Evolutionary conservation across 2,113 vertebrate species (phyloP).

Genomic region (Spea bombifrons): DNA sequence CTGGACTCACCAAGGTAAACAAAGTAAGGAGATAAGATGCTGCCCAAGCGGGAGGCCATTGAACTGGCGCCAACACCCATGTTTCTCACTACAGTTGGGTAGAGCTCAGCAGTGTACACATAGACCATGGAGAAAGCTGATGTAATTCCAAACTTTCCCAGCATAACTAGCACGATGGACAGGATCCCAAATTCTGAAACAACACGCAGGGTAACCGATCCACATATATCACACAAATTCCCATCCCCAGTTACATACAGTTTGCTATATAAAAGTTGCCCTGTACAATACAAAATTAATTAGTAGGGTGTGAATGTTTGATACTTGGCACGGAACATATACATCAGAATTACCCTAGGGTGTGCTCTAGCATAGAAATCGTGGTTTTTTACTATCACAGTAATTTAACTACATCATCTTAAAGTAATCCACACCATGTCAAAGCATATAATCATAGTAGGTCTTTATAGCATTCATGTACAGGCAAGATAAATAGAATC

Average conservation of each 20-base stretch:
- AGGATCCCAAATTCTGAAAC: conserved; percentile 63
- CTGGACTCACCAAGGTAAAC: conserved; percentile 78
- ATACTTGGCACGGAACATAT: too few species aligned
- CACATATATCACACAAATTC: too few species aligned
- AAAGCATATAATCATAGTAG: too few species aligned
- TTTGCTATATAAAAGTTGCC: too few species aligned
- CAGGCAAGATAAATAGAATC: background rate
- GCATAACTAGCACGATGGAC: conserved; percentile 74
- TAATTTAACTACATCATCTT: too few species aligned
- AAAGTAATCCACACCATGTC: too few species aligned
- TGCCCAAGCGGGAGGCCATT: conserved; percentile 78
- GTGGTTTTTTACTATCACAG: too few species aligned
- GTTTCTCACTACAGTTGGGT: conserved; percentile 81
- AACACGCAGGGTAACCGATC: conserved; percentile 3
- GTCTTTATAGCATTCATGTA: too few species aligned
- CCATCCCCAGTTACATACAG: too few species aligned
- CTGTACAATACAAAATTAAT: too few species aligned
- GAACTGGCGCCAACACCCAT: conserved; percentile 81
- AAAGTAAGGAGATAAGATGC: conserved; percentile 81
- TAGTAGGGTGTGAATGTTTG: too few species aligned
- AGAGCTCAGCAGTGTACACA: conserved; percentile 78
- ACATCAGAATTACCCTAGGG: too few species aligned
- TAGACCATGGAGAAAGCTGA: conserved; percentile 82
- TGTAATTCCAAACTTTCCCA: conserved; percentile 84
- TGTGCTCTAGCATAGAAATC: background rate